These are phyloP conservation scores for Acanthococcus lagerstroemiae DNA, from an alignment of 2,888 invertebrate genomes.

Conservation along the genomic window DNA sequence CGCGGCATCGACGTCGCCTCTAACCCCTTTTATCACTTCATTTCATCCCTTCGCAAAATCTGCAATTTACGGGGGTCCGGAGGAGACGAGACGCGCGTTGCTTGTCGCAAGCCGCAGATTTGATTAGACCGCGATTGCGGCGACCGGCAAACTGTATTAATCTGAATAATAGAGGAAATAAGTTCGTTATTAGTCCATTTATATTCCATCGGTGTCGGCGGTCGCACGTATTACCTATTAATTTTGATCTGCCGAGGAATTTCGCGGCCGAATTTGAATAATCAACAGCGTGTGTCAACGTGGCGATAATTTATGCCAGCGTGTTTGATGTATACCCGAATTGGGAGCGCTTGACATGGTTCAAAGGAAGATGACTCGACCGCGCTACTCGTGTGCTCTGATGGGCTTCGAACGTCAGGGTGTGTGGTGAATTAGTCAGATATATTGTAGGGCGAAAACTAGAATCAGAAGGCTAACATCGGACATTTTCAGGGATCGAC, in stretches of 20 bases:
- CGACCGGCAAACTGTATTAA: conserved; percentile 13
- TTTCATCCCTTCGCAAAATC: conserved; percentile 5
- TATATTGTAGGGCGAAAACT: too few species aligned
- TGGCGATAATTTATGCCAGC: background rate
- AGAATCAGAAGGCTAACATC: too few species aligned
- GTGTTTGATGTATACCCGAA: too few species aligned
- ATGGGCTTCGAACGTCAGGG: too few species aligned
- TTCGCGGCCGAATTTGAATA: background rate
- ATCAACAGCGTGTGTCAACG: conserved; percentile 2
- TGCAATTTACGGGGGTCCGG: conserved; percentile 2
- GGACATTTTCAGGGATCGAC: too few species aligned
- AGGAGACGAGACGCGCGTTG: conserved; percentile 1
- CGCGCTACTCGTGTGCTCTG: too few species aligned
- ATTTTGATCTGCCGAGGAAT: conserved; percentile 10
- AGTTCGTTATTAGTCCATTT: conserved; percentile 23
- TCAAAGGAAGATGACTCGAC: too few species aligned
- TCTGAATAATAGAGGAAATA: conserved; percentile 21
- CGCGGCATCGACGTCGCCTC: conserved; percentile 11
- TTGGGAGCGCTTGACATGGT: too few species aligned
- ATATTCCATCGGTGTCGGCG: conserved; percentile 17
- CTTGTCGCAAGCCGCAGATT: conserved; percentile 8
- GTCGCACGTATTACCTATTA: conserved; percentile 18
- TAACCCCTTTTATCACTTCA: conserved; percentile 27
- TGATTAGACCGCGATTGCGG: conserved; percentile 17
- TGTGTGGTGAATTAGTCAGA: too few species aligned